Evolutionary conservation across 2,113 vertebrate genomes (phyloP), one percentile per base, ranked within the genome.

Genomic region (Burhinus bistriatus): DNA sequence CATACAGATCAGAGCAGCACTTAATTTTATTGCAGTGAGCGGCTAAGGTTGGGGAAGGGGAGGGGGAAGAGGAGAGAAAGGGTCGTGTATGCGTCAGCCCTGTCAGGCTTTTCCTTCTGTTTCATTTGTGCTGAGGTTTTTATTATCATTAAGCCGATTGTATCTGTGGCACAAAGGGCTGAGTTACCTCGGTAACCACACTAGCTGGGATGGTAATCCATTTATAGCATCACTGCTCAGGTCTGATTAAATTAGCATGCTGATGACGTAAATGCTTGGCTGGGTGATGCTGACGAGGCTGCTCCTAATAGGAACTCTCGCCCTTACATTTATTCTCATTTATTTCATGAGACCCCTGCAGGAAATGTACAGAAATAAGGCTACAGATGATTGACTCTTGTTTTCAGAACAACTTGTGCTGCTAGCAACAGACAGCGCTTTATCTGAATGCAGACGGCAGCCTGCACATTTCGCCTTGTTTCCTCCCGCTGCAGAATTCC

Each of bases 111-210:
- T 95, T 93, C 94, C 96, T 94, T 96, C 95, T 96, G 97, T 96
- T 97, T 97, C 95, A 64, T 97, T 97, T 96, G 92, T 95, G 95
- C 96, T 89, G 96, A 93, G 93, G 81, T 97, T 95, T 97, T 95
- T 98, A 93, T 95, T 95, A 91, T 93, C 92, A 96, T 97, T 97
- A 98, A 97, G 97, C 96, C 73, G 94, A 96, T 98, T 98, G 98
- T 97, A 95, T 97, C 96, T 92, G 72, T 98, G 97, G 95, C 95
- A 96, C 97, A 96, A 97, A 97, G 94, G 96, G 96, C 79, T 96
- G 91, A 92, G 98, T 98, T 98, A 96, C 98, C 98, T 96, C 97
- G 97, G 98, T 97, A 98, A 98, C 98, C 92, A 93, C 92, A 95
- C 95, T 96, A 92, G 96, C 96, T 97, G 89, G 95, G 95, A 96